Percentiles rank a stretch among this genome's conserved stretches.
phyloP scores from a whole-genome alignment of 2,888 invertebrate genomes.

The Nowickia ferox region DNA sequence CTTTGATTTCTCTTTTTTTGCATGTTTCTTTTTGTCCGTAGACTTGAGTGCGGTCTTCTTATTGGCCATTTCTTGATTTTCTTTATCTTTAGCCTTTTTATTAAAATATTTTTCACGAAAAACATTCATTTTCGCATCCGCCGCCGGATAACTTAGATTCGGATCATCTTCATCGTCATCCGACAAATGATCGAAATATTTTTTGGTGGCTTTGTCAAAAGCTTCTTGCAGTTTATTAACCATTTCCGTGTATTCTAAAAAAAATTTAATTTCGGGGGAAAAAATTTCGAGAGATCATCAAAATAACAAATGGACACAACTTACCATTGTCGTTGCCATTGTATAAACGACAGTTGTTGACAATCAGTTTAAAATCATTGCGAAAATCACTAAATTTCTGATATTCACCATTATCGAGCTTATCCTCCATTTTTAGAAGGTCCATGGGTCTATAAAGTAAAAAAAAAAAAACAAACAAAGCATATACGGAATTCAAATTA shows the following conservation, averaged over 20 bases:
- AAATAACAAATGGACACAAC: conserved; percentile 65
- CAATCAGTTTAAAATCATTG: conserved; percentile 94
- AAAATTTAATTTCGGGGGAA: background rate
- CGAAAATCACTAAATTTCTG: conserved; percentile 91
- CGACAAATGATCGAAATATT: conserved; percentile 91
- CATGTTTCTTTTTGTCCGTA: conserved; percentile 66
- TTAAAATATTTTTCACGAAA: conserved; percentile 83
- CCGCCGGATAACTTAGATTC: conserved; percentile 86
- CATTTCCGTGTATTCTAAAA: conserved; percentile 93
- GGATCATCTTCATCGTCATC: conserved; percentile 93
- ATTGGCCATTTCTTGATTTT: conserved; percentile 59
- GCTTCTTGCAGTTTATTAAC: conserved; percentile 92
- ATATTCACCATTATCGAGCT: conserved; percentile 92
- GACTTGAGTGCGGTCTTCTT: conserved; percentile 63
- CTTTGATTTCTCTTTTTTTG: conserved; percentile 65
- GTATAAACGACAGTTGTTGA: conserved; percentile 95
- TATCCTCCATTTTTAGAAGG: conserved; percentile 93
- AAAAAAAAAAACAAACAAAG: background rate
- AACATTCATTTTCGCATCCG: conserved; percentile 83
- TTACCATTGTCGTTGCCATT: conserved; percentile 96
- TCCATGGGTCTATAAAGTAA: conserved; percentile 89
- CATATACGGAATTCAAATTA: too few species aligned
- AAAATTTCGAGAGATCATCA: background rate
- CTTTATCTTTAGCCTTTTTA: conserved; percentile 80
- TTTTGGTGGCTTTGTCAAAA: conserved; percentile 91